Evolutionary conservation across 2,113 vertebrate genomes (phyloP), one percentile per base, ranked within the genome.

Genomic region (Cyanoliseus patagonus): DNA sequence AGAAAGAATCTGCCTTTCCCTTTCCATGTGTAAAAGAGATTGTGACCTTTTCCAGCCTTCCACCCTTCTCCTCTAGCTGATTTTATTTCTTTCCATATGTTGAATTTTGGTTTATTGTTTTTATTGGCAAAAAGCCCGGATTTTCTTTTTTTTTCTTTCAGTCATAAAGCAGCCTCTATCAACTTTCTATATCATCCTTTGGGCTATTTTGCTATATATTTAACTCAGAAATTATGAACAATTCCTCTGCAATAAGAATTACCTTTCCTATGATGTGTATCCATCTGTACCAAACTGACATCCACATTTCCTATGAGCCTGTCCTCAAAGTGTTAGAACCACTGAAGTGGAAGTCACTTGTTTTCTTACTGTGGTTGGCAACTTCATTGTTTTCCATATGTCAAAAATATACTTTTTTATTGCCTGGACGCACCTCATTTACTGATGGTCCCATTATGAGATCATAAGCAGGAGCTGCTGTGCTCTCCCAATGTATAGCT

Each of bases 401-500:
- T n/a, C 25, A 86, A 55, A 83, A 83, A 27, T 17, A 11, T 10
- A 53, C 18, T n/a, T 69, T 35, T 68, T 61, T 47, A 11, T 25
- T 47, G 14, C 46, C 63, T 81, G 28, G 30, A 57, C 16, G 39
- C 25, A 64, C 44, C 49, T 75, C 19, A 52, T 42, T 39, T 66
- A 64, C 33, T 64, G 28, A n/a, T 33, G 17, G 35, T 63, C 33
- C 41, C 19, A 66, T 41, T 49, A 51, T 11, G 8, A 57, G 9
- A 39, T 37, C 39, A 30, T 18, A 81, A 80, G 47, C 35, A 63
- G 57, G 42, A 57, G 69, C 28, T 41, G 33, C 42, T 35, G 33
- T 44, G 53, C 28, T 39, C 19, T 27, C 23, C 23, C 0, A 0
- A 31, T 11, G 13, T 33, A 35, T 4, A 59, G 51, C 35, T 47